Evolutionary conservation across 2,797 vertebrate genomes (phyloP).

Genomic region (Coregonus suidteri): DNA sequence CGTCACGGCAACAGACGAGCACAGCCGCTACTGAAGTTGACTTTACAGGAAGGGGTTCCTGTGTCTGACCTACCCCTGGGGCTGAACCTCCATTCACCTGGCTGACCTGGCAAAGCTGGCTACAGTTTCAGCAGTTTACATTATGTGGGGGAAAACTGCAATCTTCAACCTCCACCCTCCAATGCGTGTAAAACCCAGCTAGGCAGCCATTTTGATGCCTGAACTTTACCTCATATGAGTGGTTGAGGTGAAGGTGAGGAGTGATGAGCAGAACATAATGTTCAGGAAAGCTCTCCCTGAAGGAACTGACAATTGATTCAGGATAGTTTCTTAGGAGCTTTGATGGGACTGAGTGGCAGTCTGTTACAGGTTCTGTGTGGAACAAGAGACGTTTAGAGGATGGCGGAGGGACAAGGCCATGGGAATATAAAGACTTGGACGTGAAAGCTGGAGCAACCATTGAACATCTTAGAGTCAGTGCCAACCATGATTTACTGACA

Average conservation of each 20-base stretch:
- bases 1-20: constrained; percentile 88
- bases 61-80: not conserved
- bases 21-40: constrained; percentile 80
- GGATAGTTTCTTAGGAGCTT: not conserved
- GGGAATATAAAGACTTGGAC: not conserved
- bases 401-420: not conserved
- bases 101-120: constrained; percentile 9
- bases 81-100: constrained; percentile 3
- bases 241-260: not conserved
- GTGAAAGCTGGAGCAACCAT: not conserved
- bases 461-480: constrained; percentile 18
- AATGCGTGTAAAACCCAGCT: not conserved
- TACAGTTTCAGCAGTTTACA: not conserved
- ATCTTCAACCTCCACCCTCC: not conserved
- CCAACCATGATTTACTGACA: constrained; percentile 9
- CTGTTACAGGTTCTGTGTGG: constrained; percentile 42
- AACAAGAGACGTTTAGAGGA: not conserved
- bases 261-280: not conserved
- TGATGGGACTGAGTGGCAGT: constrained; percentile 6
- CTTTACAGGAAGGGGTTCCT: not conserved
- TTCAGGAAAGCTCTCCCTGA: not conserved
- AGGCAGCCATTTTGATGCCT: constrained; percentile 16
- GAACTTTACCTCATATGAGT: constrained; percentile 8
- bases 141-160: not conserved
- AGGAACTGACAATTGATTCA: not conserved